These are phyloP conservation scores for Dinomys branickii DNA, from an alignment of 2,113 vertebrate species.

Conservation along the genomic window DNA sequence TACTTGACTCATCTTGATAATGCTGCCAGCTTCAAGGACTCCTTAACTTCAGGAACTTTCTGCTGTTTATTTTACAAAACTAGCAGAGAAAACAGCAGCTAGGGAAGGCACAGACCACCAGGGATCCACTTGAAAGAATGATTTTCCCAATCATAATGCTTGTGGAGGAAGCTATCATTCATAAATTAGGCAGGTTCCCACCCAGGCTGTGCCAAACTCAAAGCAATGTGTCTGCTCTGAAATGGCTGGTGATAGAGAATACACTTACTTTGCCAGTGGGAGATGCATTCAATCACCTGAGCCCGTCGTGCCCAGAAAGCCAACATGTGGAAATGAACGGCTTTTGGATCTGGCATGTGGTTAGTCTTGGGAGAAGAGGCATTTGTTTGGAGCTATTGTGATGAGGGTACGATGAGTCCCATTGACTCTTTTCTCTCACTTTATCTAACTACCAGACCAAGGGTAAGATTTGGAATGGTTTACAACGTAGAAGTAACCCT, in stretches of 20 bases:
- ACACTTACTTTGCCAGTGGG: constrained; percentile 60
- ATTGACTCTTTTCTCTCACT: constrained; percentile 83
- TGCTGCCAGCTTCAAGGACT: constrained; percentile 59
- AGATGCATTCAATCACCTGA: constrained; percentile 78
- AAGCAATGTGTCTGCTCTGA: constrained; percentile 72
- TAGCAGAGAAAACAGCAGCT: constrained; percentile 72
- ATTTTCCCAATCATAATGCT: constrained; percentile 77
- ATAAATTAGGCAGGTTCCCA: constrained; percentile 9
- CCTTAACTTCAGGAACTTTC: constrained; percentile 70
- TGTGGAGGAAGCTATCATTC: constrained; percentile 62
- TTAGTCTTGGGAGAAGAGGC: constrained; percentile 76
- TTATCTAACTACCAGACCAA: constrained; percentile 86
- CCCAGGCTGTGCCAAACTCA: constrained; percentile 51
- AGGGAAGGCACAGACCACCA: constrained; percentile 73
- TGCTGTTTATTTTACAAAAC: constrained; percentile 65
- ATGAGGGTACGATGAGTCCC: constrained; percentile 81
- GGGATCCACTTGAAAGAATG: constrained; percentile 80
- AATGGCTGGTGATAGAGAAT: constrained; percentile 59
- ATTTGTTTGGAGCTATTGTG: constrained; percentile 76
- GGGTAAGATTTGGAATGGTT: constrained; percentile 76
- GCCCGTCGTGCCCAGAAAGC: constrained; percentile 68
- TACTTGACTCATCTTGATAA: constrained; percentile 43
- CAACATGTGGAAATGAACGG: constrained; percentile 76
- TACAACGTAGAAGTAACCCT: constrained; percentile 70
- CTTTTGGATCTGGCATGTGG: constrained; percentile 74